Conservation (phyloP, 2,888 invertebrate genomes). For the Ormia ochracea region DNA sequence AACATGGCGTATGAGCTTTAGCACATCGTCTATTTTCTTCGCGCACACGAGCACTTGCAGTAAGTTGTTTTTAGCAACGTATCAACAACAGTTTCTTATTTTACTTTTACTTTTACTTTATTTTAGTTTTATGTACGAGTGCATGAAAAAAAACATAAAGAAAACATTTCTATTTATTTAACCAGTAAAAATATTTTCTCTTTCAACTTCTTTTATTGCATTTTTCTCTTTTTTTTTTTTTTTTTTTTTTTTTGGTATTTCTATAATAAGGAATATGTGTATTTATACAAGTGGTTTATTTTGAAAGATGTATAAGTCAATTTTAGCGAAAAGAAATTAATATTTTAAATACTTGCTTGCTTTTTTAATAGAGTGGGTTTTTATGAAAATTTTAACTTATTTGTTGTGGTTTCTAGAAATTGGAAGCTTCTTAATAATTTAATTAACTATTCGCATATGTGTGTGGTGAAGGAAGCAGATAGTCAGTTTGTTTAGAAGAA, state of each 20-base stretch:
- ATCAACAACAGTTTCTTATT: not conserved
- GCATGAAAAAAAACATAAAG: not conserved
- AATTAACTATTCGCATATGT: too few species aligned
- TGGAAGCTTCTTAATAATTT: too few species aligned
- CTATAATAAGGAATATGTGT: not conserved
- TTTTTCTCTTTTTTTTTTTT: too few species aligned
- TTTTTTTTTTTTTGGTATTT: not conserved
- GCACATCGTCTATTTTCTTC: constrained; percentile 2
- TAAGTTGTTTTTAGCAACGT: constrained; percentile 2
- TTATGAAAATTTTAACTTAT: too few species aligned
- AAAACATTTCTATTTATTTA: constrained; percentile 14
- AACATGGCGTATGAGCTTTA: constrained; percentile 12
- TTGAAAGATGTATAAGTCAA: not conserved
- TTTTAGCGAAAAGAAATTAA: not conserved
- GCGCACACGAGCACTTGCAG: not conserved
- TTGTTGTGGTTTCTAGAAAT: too few species aligned
- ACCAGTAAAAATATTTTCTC: constrained; percentile 9
- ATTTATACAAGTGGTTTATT: not conserved
- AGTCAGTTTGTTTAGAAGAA: too few species aligned
- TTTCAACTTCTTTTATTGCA: too few species aligned
- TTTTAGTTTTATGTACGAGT: not conserved
- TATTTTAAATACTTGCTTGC: not conserved
- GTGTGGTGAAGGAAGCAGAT: too few species aligned
- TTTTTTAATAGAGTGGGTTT: too few species aligned
- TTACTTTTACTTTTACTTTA: not conserved